Evolutionary conservation across 2,888 invertebrate species (phyloP).

Genomic region (Cerastis rubricosa): DNA sequence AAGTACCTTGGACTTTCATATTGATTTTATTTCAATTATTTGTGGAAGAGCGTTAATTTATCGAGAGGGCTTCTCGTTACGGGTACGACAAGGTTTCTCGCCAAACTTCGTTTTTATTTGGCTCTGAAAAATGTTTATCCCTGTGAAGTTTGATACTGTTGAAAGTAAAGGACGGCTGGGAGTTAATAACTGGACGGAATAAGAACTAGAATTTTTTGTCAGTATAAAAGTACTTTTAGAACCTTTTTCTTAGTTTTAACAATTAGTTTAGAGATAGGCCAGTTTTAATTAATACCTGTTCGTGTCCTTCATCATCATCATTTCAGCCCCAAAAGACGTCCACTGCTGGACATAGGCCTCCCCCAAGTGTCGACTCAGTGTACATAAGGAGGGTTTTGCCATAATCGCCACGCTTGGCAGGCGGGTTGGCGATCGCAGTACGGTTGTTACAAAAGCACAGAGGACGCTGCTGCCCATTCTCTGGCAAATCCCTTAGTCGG

Average conservation of each 20-base stretch:
- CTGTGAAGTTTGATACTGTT: conserved; percentile 35
- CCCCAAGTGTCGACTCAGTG: too few relatives aligned
- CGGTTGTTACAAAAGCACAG: too few relatives aligned
- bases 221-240: background rate
- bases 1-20: conserved; percentile 13
- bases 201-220: background rate
- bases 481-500: too few relatives aligned
- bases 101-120: conserved; percentile 20
- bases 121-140: background rate
- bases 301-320: too few relatives aligned
- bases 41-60: conserved; percentile 34
- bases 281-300: background rate
- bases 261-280: background rate
- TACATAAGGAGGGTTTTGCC: too few relatives aligned
- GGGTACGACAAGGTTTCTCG: conserved; percentile 5
- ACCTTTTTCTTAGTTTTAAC: background rate
- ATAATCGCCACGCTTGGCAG: too few relatives aligned
- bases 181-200: conserved; percentile 28
- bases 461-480: too few relatives aligned
- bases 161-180: conserved; percentile 2
- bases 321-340: too few relatives aligned
- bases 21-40: conserved; percentile 50
- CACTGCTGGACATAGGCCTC: too few relatives aligned
- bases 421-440: too few relatives aligned
- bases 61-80: conserved; percentile 17